Percentiles rank a stretch among this genome's conserved stretches.
phyloP scores from a whole-genome alignment of 2,113 vertebrate genomes.

The Entosphenus tridentatus region DNA sequence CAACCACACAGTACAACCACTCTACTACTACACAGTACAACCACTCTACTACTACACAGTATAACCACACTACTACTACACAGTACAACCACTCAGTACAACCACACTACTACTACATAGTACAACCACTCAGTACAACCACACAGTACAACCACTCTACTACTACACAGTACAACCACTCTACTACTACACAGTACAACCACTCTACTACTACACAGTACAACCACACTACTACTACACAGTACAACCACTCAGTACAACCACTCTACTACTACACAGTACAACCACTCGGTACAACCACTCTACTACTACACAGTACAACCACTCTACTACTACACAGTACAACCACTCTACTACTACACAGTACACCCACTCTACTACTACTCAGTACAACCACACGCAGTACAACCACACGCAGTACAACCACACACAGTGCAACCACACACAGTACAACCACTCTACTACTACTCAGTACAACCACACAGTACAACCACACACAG shows the following conservation, averaged over 20 bases:
- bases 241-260: background rate
- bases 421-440: too few species aligned
- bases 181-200: background rate
- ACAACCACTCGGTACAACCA: background rate
- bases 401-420: background rate
- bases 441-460: background rate
- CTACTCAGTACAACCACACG: background rate
- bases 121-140: background rate
- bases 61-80: background rate
- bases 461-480: too few species aligned
- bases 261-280: too few species aligned
- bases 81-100: background rate
- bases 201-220: background rate
- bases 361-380: background rate
- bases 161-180: background rate
- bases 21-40: background rate
- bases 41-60: background rate
- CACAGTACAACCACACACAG: too few species aligned
- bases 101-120: background rate
- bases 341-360: background rate
- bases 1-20: background rate
- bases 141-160: background rate
- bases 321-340: background rate
- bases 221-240: background rate
- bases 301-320: background rate